These are phyloP conservation scores for Oscheius sp. DNA, from an alignment of 1,140 invertebrate species.

Conservation along the genomic window DNA sequence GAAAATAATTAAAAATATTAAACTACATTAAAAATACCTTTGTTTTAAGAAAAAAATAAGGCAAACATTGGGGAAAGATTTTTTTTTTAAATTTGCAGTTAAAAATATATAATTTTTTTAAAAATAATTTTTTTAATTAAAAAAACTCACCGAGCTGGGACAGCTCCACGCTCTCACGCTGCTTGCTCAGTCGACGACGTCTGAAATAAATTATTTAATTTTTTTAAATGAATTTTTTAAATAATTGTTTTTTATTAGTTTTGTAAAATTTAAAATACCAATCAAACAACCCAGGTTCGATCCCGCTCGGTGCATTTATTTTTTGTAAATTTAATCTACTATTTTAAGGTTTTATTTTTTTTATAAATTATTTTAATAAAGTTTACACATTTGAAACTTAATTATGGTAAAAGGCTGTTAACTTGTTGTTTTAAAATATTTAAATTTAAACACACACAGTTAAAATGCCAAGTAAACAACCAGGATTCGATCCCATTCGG, in stretches of 20 bases:
- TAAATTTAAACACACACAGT: no score
- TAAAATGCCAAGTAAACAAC: no score
- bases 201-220: constrained; percentile 16
- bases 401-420: no score
- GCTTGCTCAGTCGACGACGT: constrained; percentile 27
- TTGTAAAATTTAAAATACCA: background rate
- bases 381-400: background rate
- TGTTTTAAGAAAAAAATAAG: background rate
- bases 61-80: background rate
- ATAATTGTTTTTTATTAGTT: background rate
- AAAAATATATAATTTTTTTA: background rate
- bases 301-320: background rate
- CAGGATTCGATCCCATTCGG: no score
- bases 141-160: constrained; percentile 18
- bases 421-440: no score
- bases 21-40: background rate
- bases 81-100: no score
- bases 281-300: background rate
- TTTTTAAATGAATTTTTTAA: background rate
- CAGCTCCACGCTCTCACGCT: constrained; percentile 25
- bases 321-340: background rate
- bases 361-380: background rate
- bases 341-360: background rate
- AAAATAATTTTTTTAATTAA: background rate
- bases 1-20: constrained; percentile 1